Percentiles rank a stretch among this genome's conserved stretches.
Conservation (phyloP, 2,888 invertebrate genomes). For the Venusia cambrica region DNA sequence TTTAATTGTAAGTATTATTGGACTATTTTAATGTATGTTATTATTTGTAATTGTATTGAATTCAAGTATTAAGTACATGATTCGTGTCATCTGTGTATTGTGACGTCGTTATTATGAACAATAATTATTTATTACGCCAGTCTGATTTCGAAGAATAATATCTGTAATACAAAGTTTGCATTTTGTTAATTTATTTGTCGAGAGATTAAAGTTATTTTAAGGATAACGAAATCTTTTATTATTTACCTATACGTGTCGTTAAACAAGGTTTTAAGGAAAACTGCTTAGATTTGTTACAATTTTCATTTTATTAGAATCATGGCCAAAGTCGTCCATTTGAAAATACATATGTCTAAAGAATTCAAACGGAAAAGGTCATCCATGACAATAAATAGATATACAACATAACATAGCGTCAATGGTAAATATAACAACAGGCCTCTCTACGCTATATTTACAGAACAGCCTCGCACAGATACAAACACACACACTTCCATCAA, state of each 20-base stretch:
- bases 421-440: constrained; percentile 49
- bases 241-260: neutral
- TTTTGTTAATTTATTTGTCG: constrained; percentile 78
- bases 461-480: constrained; percentile 43
- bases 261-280: constrained; percentile 4
- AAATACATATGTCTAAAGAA: constrained; percentile 27
- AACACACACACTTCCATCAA: constrained; percentile 35
- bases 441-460: constrained; percentile 66
- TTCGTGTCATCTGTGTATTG: constrained; percentile 51
- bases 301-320: constrained; percentile 57
- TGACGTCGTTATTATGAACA: constrained; percentile 53
- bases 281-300: constrained; percentile 9
- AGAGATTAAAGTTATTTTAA: constrained; percentile 78
- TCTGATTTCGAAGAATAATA: constrained; percentile 55
- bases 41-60: constrained; percentile 47
- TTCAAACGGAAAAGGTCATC: constrained; percentile 78
- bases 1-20: constrained; percentile 50
- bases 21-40: constrained; percentile 52
- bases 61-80: constrained; percentile 54
- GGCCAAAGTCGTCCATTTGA: constrained; percentile 76
- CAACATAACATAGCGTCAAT: constrained; percentile 45
- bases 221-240: constrained; percentile 38
- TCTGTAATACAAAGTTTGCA: constrained; percentile 57
- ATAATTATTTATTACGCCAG: constrained; percentile 67
- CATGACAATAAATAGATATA: constrained; percentile 76